phyloP scores from a whole-genome alignment of 1,140 invertebrate genomes.

The Thaumatotibia leucotreta region DNA sequence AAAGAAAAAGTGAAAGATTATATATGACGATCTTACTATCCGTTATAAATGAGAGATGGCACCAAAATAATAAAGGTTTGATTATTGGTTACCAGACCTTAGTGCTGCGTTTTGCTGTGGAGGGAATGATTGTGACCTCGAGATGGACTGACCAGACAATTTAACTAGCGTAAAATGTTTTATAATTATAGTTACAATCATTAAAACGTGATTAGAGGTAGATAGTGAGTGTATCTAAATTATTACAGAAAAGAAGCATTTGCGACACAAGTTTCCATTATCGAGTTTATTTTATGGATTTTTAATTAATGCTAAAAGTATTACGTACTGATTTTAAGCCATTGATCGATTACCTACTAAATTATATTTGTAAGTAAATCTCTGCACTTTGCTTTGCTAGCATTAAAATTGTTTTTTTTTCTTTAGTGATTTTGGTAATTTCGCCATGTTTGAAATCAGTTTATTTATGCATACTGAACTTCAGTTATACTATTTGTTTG shows the following conservation, averaged over 20 bases:
- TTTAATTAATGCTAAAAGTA: background rate
- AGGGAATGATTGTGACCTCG: constrained; percentile 36
- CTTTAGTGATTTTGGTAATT: too few species aligned
- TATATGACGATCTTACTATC: background rate
- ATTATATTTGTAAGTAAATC: too few species aligned
- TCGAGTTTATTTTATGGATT: constrained; percentile 25
- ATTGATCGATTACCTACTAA: too few species aligned
- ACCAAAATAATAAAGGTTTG: background rate
- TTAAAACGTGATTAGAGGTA: constrained; percentile 50
- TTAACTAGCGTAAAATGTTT: constrained; percentile 51
- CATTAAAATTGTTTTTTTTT: too few species aligned
- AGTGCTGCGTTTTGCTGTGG: constrained; percentile 26
- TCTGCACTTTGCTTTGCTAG: too few species aligned
- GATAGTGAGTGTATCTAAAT: constrained; percentile 47
- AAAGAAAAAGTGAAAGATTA: background rate
- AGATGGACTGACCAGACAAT: constrained; percentile 61
- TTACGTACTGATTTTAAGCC: too few species aligned
- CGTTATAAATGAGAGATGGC: background rate
- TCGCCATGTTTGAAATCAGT: too few species aligned
- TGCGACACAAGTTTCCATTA: constrained; percentile 42
- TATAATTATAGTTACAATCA: constrained; percentile 48
- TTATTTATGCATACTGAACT: too few species aligned
- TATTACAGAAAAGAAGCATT: constrained; percentile 36
- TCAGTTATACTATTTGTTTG: background rate
- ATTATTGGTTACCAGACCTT: background rate